Conservation (phyloP, 2,797 vertebrate genomes). For the Acipenser transmontanus region DNA sequence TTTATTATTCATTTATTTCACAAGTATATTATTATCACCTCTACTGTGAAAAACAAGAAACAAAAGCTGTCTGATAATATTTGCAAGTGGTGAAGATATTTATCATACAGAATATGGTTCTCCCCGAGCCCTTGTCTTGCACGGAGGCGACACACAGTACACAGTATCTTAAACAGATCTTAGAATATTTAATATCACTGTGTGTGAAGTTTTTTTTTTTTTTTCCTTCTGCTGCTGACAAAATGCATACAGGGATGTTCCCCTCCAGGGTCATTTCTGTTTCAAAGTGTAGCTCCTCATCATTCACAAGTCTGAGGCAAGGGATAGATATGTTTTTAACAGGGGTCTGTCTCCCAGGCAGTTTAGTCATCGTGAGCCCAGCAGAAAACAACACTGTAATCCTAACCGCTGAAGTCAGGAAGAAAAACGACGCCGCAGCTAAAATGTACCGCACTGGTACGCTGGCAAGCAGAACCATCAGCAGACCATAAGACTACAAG, state of each 20-base stretch:
- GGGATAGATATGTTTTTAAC: slow-evolving; percentile 69
- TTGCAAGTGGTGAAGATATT: too few relatives aligned
- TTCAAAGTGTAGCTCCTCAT: slow-evolving; percentile 66
- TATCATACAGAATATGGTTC: too few relatives aligned
- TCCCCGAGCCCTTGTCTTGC: too few relatives aligned
- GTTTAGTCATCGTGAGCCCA: slow-evolving; percentile 53
- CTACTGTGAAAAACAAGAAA: too few relatives aligned
- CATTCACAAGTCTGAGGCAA: slow-evolving; percentile 62
- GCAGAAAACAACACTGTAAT: slow-evolving; percentile 56
- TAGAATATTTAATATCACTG: slow-evolving; percentile 52
- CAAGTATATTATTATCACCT: too few relatives aligned
- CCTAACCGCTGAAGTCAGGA: slow-evolving; percentile 51
- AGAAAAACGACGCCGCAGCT: slow-evolving; percentile 36
- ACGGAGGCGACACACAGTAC: slow-evolving; percentile 42
- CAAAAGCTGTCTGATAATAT: too few relatives aligned
- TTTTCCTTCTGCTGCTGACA: slow-evolving; percentile 7
- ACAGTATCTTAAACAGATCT: slow-evolving; percentile 45
- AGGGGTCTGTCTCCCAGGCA: slow-evolving; percentile 65
- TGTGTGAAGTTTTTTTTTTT: slow-evolving; percentile 24
- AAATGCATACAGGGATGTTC: slow-evolving; percentile 57
- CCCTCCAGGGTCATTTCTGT: slow-evolving; percentile 57
- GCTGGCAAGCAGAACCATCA: too few relatives aligned
- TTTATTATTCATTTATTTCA: too few relatives aligned
- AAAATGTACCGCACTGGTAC: too few relatives aligned
- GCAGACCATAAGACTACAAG: too few relatives aligned